These are phyloP conservation scores for Alentia gelatinosa DNA, from an alignment of 2,888 invertebrate species.

Conservation along the genomic window DNA sequence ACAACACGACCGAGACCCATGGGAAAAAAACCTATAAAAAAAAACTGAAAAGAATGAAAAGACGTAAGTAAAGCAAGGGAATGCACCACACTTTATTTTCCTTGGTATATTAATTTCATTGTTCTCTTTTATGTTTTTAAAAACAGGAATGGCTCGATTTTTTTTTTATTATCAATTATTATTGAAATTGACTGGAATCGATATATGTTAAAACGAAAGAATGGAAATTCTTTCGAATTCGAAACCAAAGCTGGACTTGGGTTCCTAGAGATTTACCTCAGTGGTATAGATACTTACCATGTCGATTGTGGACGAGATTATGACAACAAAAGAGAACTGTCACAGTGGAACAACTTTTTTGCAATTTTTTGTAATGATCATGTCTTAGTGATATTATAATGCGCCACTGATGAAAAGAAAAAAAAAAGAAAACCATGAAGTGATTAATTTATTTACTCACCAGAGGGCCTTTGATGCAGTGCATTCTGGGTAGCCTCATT, in stretches of 20 bases:
- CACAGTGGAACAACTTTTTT: too few relatives aligned
- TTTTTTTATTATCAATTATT: background rate
- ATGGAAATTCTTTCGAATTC: background rate
- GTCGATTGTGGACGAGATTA: conserved; percentile 14
- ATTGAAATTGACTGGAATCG: background rate
- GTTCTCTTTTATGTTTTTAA: background rate
- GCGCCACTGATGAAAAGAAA: background rate
- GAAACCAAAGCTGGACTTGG: conserved; percentile 53
- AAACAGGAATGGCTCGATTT: background rate
- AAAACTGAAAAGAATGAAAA: too few relatives aligned
- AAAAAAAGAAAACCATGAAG: background rate
- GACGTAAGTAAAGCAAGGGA: background rate
- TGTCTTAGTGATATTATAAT: background rate
- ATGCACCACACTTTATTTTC: background rate
- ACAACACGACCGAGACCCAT: too few relatives aligned
- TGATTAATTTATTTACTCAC: background rate
- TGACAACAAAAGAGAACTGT: background rate
- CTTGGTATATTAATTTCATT: background rate
- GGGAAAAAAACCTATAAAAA: too few relatives aligned
- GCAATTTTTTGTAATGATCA: conserved; percentile 1
- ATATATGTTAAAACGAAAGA: background rate
- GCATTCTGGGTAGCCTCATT: conserved; percentile 40
- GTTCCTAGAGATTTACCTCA: conserved; percentile 18
- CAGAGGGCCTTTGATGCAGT: conserved; percentile 44
- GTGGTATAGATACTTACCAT: background rate